Conservation (phyloP, 2,888 invertebrate genomes). For the Eledona agricola region DNA sequence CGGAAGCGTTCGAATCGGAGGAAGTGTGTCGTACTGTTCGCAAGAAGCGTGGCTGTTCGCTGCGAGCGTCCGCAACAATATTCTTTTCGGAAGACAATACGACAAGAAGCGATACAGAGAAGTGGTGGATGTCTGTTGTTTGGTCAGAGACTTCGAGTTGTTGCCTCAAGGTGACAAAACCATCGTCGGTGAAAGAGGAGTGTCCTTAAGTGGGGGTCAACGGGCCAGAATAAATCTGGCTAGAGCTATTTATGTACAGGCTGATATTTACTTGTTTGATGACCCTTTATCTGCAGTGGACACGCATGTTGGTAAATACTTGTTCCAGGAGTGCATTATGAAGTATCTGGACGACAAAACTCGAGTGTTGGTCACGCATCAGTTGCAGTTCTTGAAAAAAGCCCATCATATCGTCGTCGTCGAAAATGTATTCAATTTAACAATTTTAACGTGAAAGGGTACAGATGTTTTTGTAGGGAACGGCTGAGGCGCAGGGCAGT, state of each 20-base stretch:
- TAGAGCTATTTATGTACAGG: conserved; percentile 77
- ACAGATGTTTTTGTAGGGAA: conserved; percentile 61
- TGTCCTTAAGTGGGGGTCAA: conserved; percentile 80
- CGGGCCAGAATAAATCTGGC: conserved; percentile 79
- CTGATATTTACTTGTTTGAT: conserved; percentile 78
- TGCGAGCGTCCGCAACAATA: conserved; percentile 77
- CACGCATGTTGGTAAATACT: conserved; percentile 74
- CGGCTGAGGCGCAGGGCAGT: conserved; percentile 68
- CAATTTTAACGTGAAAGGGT: not conserved
- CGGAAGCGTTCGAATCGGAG: conserved; percentile 70
- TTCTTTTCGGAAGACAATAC: conserved; percentile 76
- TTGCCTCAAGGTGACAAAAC: conserved; percentile 77
- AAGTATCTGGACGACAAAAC: conserved; percentile 67
- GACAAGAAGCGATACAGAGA: conserved; percentile 63
- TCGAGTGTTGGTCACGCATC: conserved; percentile 74
- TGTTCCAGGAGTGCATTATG: conserved; percentile 76
- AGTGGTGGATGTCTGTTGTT: conserved; percentile 69
- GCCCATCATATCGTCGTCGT: conserved; percentile 66
- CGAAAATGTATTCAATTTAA: conserved; percentile 62
- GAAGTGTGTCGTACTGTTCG: conserved; percentile 73
- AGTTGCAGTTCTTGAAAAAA: conserved; percentile 69
- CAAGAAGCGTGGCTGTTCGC: conserved; percentile 83
- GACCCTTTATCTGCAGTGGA: conserved; percentile 84
- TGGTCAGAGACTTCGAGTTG: conserved; percentile 74
- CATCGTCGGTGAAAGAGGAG: conserved; percentile 79